These are phyloP conservation scores for Apocrypta bakeri DNA, from an alignment of 1,140 invertebrate species.

Conservation along the genomic window DNA sequence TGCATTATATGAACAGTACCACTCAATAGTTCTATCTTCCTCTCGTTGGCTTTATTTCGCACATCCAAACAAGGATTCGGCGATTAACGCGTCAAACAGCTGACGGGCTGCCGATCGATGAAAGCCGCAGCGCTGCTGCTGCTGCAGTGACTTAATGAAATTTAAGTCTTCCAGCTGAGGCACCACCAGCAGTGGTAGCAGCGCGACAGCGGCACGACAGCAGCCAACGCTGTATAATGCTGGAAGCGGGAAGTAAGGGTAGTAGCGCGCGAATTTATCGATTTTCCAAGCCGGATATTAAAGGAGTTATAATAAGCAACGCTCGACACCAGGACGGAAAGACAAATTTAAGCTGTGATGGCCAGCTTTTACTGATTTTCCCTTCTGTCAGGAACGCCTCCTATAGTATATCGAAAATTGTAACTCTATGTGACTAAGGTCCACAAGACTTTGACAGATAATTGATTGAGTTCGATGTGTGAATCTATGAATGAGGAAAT, in stretches of 20 bases:
- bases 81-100: slow-evolving; percentile 48
- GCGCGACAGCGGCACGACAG: neutral
- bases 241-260: neutral
- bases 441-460: neutral
- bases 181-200: too few relatives aligned
- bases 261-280: slow-evolving; percentile 15
- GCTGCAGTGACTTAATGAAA: slow-evolving; percentile 47
- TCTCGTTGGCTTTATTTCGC: slow-evolving; percentile 37
- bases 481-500: neutral
- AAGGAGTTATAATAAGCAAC: slow-evolving; percentile 49
- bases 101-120: slow-evolving; percentile 36
- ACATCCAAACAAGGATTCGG: slow-evolving; percentile 30
- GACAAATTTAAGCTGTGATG: slow-evolving; percentile 35
- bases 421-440: neutral
- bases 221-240: neutral
- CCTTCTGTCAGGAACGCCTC: neutral
- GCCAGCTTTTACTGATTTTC: neutral
- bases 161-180: slow-evolving; percentile 32
- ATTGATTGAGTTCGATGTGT: too few relatives aligned
- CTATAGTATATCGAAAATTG: too few relatives aligned
- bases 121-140: neutral
- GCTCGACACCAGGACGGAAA: slow-evolving; percentile 26
- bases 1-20: slow-evolving; percentile 21
- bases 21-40: neutral
- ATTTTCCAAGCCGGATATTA: slow-evolving; percentile 51